These are phyloP conservation scores for Nibea albiflora DNA, from an alignment of 2,113 vertebrate species.

Conservation along the genomic window DNA sequence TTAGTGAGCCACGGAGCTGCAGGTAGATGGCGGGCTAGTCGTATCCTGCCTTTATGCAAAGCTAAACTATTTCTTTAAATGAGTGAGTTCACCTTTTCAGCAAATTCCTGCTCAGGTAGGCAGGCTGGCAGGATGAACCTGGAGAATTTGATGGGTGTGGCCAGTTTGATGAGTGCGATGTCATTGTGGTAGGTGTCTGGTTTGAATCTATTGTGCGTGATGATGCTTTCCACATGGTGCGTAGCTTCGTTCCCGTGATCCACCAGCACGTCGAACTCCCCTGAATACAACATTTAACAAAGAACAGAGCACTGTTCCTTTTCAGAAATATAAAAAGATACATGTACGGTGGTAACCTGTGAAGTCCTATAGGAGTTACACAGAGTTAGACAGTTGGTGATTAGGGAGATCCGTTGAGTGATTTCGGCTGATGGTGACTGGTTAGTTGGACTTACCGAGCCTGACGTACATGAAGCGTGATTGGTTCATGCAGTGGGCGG, in stretches of 20 bases:
- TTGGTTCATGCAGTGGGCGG: constrained; percentile 92
- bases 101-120: constrained; percentile 89
- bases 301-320: too few relatives aligned
- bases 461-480: constrained; percentile 84
- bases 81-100: constrained; percentile 79
- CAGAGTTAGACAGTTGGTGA: too few relatives aligned
- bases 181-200: constrained; percentile 87
- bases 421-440: neutral
- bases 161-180: constrained; percentile 91
- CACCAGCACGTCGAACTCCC: constrained; percentile 85
- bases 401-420: neutral
- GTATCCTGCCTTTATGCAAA: neutral
- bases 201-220: constrained; percentile 83
- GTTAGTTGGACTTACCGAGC: constrained; percentile 84
- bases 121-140: constrained; percentile 89
- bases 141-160: constrained; percentile 85
- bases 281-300: constrained; percentile 70
- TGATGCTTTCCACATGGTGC: constrained; percentile 78
- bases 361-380: too few relatives aligned
- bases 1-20: neutral
- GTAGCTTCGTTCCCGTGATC: constrained; percentile 77
- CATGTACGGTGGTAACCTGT: too few relatives aligned
- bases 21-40: too few relatives aligned
- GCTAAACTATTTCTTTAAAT: neutral
- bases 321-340: too few relatives aligned